phyloP scores from a whole-genome alignment of 2,888 invertebrate genomes.

The Erebia palarica region DNA sequence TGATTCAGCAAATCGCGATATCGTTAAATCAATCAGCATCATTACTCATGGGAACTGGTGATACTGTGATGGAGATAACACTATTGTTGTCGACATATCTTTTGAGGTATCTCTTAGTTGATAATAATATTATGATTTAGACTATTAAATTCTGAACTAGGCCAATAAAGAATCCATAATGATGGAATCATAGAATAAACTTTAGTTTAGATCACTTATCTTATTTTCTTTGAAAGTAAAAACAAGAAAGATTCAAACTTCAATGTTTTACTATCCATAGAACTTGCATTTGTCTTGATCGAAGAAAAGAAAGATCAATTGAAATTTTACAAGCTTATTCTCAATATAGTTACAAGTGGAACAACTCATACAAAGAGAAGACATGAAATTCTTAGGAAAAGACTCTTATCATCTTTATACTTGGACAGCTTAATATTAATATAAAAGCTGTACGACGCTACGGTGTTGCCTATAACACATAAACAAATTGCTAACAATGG shows the following conservation, averaged over 20 bases:
- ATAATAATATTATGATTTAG: neutral
- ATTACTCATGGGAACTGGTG: conserved; percentile 33
- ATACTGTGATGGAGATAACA: conserved; percentile 26
- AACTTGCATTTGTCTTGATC: no score
- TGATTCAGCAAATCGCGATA: conserved; percentile 53
- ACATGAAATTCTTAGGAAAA: no score
- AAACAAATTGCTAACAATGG: conserved; percentile 14
- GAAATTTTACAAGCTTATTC: no score
- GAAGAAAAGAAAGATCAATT: no score
- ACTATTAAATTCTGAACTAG: neutral
- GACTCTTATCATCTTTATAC: neutral
- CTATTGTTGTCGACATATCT: conserved; percentile 26
- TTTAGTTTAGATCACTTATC: neutral
- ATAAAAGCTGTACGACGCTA: neutral
- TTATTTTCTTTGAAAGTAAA: no score
- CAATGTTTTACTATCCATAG: no score
- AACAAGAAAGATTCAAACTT: no score
- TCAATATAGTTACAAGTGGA: no score
- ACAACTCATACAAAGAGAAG: no score
- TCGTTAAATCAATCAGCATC: conserved; percentile 37
- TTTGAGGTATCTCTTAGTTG: conserved; percentile 5
- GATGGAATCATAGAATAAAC: neutral
- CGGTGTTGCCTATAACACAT: neutral
- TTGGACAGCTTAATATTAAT: conserved; percentile 11
- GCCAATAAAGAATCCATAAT: neutral